Conservation (phyloP, 2,797 vertebrate genomes). For the Naso thynnoides region DNA sequence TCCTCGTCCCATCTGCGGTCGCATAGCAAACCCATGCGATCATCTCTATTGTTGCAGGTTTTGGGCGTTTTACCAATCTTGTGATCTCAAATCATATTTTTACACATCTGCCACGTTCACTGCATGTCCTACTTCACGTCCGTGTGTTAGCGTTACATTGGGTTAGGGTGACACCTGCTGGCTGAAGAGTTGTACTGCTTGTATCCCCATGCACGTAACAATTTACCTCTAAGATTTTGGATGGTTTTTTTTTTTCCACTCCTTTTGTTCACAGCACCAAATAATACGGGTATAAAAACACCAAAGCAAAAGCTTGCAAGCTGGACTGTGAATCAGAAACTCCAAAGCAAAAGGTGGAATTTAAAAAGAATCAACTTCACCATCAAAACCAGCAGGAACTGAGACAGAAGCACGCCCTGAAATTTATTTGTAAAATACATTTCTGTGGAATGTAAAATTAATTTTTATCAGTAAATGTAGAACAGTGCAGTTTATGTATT, state of each 20-base stretch:
- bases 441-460: no score
- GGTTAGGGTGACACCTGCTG: slow-evolving; percentile 74
- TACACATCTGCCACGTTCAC: slow-evolving; percentile 79
- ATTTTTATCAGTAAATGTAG: slow-evolving; percentile 5
- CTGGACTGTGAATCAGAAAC: neutral
- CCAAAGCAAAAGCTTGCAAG: neutral
- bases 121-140: slow-evolving; percentile 31
- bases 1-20: slow-evolving; percentile 37
- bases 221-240: neutral
- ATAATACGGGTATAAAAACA: neutral
- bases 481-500: slow-evolving; percentile 21
- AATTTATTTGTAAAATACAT: slow-evolving; percentile 23
- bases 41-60: slow-evolving; percentile 36
- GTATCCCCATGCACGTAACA: neutral
- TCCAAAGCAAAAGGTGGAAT: slow-evolving; percentile 31
- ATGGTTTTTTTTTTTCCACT: neutral
- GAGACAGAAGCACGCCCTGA: slow-evolving; percentile 1
- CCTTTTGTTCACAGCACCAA: neutral
- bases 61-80: slow-evolving; percentile 38
- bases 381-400: slow-evolving; percentile 14
- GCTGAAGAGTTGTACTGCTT: slow-evolving; percentile 29
- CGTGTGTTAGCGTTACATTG: slow-evolving; percentile 11
- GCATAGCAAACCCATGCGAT: slow-evolving; percentile 51
- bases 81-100: slow-evolving; percentile 61
- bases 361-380: slow-evolving; percentile 7